Conservation (phyloP, 1,140 invertebrate species). For the Oscheius sp. region DNA sequence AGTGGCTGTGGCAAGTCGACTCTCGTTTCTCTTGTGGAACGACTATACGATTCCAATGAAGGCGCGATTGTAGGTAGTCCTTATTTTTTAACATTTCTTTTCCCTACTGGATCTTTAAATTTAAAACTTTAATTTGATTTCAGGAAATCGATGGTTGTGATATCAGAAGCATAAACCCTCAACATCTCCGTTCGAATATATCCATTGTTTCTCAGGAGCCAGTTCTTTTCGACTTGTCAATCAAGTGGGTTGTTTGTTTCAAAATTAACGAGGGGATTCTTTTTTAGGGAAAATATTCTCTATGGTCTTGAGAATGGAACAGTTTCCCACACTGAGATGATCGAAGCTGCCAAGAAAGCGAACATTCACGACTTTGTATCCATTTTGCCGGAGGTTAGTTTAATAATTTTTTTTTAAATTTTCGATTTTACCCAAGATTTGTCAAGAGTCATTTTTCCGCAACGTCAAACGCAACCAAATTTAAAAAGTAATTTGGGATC, state of each 20-base stretch:
- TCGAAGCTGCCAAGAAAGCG: background rate
- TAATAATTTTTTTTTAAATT: no score
- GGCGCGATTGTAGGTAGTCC: slow-evolving; percentile 38
- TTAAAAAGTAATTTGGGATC: no score
- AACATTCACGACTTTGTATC: slow-evolving; percentile 7
- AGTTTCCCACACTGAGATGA: background rate
- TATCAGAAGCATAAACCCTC: background rate
- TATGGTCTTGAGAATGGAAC: background rate
- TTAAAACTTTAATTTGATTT: background rate
- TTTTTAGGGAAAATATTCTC: slow-evolving; percentile 14
- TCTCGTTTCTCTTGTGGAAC: slow-evolving; percentile 77
- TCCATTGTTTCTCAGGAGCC: slow-evolving; percentile 1
- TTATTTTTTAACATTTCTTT: slow-evolving; percentile 13
- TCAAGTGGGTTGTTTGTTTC: background rate
- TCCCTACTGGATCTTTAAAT: background rate
- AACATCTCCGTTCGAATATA: background rate
- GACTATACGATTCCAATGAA: slow-evolving; percentile 67
- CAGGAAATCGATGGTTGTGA: background rate
- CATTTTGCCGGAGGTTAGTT: background rate
- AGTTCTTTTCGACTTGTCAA: slow-evolving; percentile 12
- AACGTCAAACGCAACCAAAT: no score
- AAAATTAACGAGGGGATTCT: background rate
- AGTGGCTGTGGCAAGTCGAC: slow-evolving; percentile 85
- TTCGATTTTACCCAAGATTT: no score
- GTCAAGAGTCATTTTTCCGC: no score